These are phyloP conservation scores for Drosophila nannoptera DNA, from an alignment of 1,140 invertebrate genomes.

Conservation along the genomic window DNA sequence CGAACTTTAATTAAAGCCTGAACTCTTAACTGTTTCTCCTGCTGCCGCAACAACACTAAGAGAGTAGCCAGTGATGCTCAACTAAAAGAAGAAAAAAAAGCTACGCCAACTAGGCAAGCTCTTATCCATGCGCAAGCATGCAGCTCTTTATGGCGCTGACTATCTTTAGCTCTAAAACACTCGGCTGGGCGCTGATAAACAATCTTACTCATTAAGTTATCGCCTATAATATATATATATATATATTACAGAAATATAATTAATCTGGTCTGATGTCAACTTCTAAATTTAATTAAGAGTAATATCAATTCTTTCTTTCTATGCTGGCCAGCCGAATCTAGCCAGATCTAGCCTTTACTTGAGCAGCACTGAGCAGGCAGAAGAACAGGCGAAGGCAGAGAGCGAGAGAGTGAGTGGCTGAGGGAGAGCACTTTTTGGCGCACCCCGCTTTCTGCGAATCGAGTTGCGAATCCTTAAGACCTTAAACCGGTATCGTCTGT, in stretches of 20 bases:
- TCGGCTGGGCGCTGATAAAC: background rate
- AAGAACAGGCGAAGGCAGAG: background rate
- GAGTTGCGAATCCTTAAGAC: constrained; percentile 20
- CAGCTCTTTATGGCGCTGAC: too few relatives aligned
- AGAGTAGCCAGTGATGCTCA: background rate
- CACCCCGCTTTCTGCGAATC: constrained; percentile 5
- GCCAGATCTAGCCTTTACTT: background rate
- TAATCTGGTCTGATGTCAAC: background rate
- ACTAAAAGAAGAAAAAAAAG: background rate
- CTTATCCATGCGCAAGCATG: too few relatives aligned
- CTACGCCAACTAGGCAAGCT: too few relatives aligned
- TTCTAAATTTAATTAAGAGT: background rate
- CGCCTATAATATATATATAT: background rate
- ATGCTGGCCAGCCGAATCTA: background rate
- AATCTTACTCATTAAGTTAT: background rate
- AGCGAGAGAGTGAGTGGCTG: background rate
- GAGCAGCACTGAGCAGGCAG: background rate
- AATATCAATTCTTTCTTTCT: background rate
- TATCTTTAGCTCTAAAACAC: too few relatives aligned
- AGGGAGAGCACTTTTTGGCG: constrained; percentile 9
- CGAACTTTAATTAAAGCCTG: constrained; percentile 7
- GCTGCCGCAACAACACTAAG: background rate
- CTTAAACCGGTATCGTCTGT: constrained; percentile 31
- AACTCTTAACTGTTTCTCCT: constrained; percentile 7
- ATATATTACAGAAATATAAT: background rate